phyloP scores from a whole-genome alignment of 2,113 vertebrate genomes.

The Mobula hypostoma region DNA sequence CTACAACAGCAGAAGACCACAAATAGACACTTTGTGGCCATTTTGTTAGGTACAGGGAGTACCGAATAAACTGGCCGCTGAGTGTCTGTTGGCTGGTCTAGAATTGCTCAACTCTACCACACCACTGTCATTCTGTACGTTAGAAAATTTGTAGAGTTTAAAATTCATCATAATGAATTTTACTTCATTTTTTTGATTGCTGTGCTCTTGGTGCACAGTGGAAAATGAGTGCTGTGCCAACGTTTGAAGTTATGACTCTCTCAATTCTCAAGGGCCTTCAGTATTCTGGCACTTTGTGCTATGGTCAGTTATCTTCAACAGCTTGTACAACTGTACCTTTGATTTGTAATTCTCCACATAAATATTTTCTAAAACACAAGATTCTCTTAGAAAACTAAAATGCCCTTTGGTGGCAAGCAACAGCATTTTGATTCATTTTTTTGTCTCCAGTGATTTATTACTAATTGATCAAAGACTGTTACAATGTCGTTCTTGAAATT shows the following conservation, averaged over 20 bases:
- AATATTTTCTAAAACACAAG: neutral
- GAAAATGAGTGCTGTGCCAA: neutral
- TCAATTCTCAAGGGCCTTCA: neutral
- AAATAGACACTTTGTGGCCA: too few relatives aligned
- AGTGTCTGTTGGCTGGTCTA: too few relatives aligned
- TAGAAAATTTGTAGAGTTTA: neutral
- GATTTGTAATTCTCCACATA: neutral
- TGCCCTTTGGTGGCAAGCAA: neutral
- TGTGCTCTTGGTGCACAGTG: neutral
- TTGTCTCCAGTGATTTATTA: neutral
- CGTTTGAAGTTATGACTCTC: neutral
- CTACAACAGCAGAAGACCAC: too few relatives aligned
- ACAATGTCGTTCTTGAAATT: constrained; percentile 1
- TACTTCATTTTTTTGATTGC: neutral
- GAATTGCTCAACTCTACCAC: neutral
- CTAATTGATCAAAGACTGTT: neutral
- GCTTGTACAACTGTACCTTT: neutral
- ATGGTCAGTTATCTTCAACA: neutral
- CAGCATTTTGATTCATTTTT: neutral
- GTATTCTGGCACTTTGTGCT: neutral
- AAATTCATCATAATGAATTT: neutral
- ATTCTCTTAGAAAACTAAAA: neutral
- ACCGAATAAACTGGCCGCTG: too few relatives aligned
- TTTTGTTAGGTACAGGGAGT: too few relatives aligned
- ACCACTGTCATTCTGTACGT: neutral